phyloP scores from a whole-genome alignment of 2,888 invertebrate species.

The Lycocerus yunnanus region DNA sequence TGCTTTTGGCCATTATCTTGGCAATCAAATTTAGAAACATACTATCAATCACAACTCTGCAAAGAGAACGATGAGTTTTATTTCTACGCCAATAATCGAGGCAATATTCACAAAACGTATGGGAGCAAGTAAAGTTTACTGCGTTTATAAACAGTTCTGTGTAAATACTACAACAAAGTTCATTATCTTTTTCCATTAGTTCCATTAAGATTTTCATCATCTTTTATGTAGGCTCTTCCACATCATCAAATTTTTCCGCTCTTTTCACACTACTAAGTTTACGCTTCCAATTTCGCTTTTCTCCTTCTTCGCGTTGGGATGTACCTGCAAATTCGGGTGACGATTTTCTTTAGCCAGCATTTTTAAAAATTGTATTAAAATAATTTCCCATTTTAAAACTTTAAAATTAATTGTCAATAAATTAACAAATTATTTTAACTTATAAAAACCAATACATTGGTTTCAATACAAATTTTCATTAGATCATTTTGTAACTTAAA shows the following conservation, averaged over 20 bases:
- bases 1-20: conserved; percentile 67
- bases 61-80: conserved; percentile 73
- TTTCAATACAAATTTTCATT: no score
- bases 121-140: conserved; percentile 72
- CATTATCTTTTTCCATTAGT: conserved; percentile 61
- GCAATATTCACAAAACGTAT: conserved; percentile 75
- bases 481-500: no score
- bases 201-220: neutral
- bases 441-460: no score
- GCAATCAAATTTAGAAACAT: conserved; percentile 70
- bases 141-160: conserved; percentile 74
- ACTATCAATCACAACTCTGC: conserved; percentile 59
- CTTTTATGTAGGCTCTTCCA: neutral
- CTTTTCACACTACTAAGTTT: neutral
- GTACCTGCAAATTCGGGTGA: no score
- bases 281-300: neutral
- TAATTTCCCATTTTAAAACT: no score
- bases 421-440: no score
- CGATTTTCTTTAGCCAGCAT: no score
- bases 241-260: no score
- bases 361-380: no score
- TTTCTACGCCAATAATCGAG: conserved; percentile 72
- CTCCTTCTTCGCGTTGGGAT: neutral
- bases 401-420: no score
- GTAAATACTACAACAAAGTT: conserved; percentile 77